A percentile compares a stretch with the other conserved stretches of the same genome.
Conservation (phyloP, 64 coral and sea anemone species). For the Actinia tenebrosa region DNA sequence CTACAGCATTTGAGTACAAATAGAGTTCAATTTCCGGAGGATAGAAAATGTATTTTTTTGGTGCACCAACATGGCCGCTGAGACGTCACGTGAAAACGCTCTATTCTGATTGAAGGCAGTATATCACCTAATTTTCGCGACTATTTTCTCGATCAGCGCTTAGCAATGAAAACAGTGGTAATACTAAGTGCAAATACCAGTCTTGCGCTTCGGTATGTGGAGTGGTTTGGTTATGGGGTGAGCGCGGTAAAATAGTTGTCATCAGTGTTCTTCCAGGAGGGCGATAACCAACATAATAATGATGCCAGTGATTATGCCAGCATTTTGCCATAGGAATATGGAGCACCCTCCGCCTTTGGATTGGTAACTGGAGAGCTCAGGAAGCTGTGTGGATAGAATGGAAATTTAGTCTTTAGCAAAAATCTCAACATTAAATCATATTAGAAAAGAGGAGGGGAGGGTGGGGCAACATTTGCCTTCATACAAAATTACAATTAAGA, state of each 20-base stretch:
- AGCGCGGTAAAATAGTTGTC: not conserved
- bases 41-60: too few species aligned
- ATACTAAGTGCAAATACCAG: not conserved
- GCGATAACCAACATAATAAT: slow-evolving; percentile 73
- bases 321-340: slow-evolving; percentile 56
- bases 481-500: too few species aligned
- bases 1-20: too few species aligned
- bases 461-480: too few species aligned
- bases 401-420: not conserved
- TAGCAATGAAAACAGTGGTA: too few species aligned
- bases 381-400: slow-evolving; percentile 25
- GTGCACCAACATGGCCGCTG: too few species aligned
- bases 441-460: too few species aligned
- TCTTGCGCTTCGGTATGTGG: not conserved
- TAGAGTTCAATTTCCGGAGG: too few species aligned
- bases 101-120: too few species aligned
- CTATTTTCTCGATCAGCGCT: too few species aligned
- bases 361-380: slow-evolving; percentile 56
- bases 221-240: not conserved
- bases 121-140: too few species aligned
- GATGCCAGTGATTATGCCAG: slow-evolving; percentile 61
- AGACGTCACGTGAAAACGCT: too few species aligned
- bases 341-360: slow-evolving; percentile 29
- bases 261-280: slow-evolving; percentile 45
- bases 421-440: not conserved